These are phyloP conservation scores for Frankliniella intonsa DNA, from an alignment of 2,888 invertebrate species.

Conservation along the genomic window DNA sequence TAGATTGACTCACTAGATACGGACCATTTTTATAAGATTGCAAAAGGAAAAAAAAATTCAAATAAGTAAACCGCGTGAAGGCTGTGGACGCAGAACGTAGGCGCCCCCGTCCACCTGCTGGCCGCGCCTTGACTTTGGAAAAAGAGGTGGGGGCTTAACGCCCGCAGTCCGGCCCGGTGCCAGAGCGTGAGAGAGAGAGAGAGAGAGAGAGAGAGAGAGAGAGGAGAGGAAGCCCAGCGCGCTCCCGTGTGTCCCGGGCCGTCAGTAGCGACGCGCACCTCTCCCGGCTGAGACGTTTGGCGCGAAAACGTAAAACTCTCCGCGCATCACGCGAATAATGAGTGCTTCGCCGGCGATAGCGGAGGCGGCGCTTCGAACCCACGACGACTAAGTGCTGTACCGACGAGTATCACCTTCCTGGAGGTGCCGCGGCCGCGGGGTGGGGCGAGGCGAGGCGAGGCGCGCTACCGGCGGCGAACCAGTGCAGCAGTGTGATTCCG, in stretches of 20 bases:
- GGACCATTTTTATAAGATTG: too few relatives aligned
- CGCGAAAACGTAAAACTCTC: not conserved
- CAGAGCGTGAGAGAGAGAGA: not conserved
- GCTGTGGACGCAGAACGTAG: too few relatives aligned
- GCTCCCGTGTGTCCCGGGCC: conserved; percentile 37
- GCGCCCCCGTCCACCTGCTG: not conserved
- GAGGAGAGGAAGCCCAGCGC: conserved; percentile 40
- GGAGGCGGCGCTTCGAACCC: not conserved
- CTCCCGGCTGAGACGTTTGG: conserved; percentile 1
- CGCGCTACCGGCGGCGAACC: not conserved
- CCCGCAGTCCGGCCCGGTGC: not conserved
- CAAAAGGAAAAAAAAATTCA: too few relatives aligned
- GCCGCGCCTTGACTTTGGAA: conserved; percentile 20
- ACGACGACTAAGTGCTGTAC: conserved; percentile 28
- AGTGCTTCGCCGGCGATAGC: too few relatives aligned
- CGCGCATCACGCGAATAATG: conserved; percentile 40
- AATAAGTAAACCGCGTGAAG: too few relatives aligned
- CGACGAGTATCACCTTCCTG: not conserved
- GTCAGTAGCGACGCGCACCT: conserved; percentile 38
- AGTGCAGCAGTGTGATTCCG: conserved; percentile 1
- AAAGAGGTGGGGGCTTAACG: not conserved
- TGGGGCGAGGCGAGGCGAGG: not conserved
- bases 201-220: conserved; percentile 28
- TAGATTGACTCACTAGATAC: too few relatives aligned
- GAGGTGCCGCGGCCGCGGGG: not conserved